Percentiles rank a stretch among this genome's conserved stretches.
Conservation (phyloP, 2,888 invertebrate species). For the Acleris sparsana region DNA sequence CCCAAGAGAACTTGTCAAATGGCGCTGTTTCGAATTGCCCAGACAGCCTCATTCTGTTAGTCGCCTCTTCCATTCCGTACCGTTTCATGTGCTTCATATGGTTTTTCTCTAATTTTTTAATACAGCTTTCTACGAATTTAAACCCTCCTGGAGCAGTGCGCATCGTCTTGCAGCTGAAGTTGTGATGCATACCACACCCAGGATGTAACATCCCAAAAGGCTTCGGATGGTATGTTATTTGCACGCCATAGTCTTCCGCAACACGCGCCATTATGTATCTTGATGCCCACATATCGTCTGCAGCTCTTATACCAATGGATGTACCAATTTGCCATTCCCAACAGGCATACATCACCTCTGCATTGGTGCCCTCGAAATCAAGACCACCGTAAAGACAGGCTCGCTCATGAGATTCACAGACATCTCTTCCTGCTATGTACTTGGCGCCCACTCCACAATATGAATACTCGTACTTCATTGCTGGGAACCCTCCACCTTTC, state of each 20-base stretch:
- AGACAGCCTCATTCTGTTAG: slow-evolving; percentile 96
- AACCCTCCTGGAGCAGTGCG: slow-evolving; percentile 90
- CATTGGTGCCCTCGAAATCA: slow-evolving; percentile 96
- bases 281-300: slow-evolving; percentile 94
- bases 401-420: slow-evolving; percentile 92
- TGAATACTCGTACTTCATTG: slow-evolving; percentile 92
- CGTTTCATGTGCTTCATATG: slow-evolving; percentile 95
- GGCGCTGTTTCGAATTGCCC: slow-evolving; percentile 97
- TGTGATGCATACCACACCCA: slow-evolving; percentile 94
- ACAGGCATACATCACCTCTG: slow-evolving; percentile 98
- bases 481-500: slow-evolving; percentile 94
- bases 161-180: slow-evolving; percentile 95
- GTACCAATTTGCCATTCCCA: slow-evolving; percentile 97
- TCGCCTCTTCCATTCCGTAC: slow-evolving; percentile 95
- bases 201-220: slow-evolving; percentile 93
- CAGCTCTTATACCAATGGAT: slow-evolving; percentile 90
- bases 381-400: slow-evolving; percentile 96
- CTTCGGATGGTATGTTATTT: slow-evolving; percentile 88
- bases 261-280: slow-evolving; percentile 92
- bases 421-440: slow-evolving; percentile 95
- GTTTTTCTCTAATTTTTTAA: slow-evolving; percentile 93
- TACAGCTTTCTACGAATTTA: slow-evolving; percentile 92
- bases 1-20: slow-evolving; percentile 95
- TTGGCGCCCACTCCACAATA: slow-evolving; percentile 98
- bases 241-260: slow-evolving; percentile 92